A percentile compares a stretch with the other conserved stretches of the same genome.
phyloP scores from a whole-genome alignment of 2,797 vertebrate species.

The Anguilla megastoma region DNA sequence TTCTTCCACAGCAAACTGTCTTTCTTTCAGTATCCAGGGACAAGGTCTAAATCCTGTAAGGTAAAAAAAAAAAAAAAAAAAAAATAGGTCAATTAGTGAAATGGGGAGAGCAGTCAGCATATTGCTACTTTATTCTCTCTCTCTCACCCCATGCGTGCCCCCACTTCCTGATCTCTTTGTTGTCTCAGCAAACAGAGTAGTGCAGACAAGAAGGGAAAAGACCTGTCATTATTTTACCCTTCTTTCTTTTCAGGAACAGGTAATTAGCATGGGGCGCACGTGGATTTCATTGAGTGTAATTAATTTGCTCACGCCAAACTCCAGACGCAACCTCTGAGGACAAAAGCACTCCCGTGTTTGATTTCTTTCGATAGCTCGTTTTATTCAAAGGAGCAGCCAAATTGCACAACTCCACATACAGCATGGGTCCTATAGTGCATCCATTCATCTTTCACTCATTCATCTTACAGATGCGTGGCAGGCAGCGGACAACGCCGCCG shows the following conservation, averaged over 20 bases:
- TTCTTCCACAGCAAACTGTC: slow-evolving; percentile 3
- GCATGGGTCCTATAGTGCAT: not conserved
- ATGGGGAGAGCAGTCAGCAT: not conserved
- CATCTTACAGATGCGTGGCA: not conserved
- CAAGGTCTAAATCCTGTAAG: slow-evolving; percentile 34
- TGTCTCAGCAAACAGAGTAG: slow-evolving; percentile 23
- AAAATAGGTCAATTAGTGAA: not conserved
- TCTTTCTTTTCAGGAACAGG: slow-evolving; percentile 11
- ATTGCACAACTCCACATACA: not conserved
- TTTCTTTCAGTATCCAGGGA: slow-evolving; percentile 1
- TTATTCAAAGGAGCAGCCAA: not conserved
- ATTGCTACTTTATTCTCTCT: not conserved
- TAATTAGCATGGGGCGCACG: slow-evolving; percentile 26
- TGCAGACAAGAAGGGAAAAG: slow-evolving; percentile 23
- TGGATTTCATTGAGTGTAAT: slow-evolving; percentile 31
- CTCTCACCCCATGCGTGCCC: not conserved
- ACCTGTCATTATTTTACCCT: slow-evolving; percentile 33
- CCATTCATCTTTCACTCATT: slow-evolving; percentile 11
- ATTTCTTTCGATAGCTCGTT: not conserved
- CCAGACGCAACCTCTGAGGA: not conserved
- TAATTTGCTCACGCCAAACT: slow-evolving; percentile 21
- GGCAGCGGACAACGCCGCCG: not conserved
- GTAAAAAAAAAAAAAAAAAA: slow-evolving; percentile 8
- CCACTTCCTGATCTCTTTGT: not conserved
- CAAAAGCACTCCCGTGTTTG: not conserved